These are phyloP conservation scores for Sus scrofa DNA, from an alignment of 2,113 vertebrate species.

Conservation along the genomic window T2T-Sscrofa CM000825.6:60730501-60731000, in stretches of 20 bases:
- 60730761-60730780: too few species aligned
- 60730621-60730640: not conserved
- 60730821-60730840: accelerated
- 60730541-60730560: not conserved
- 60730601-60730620: not conserved
- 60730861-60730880: not conserved
- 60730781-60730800: not conserved
- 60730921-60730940: not conserved
- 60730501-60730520: not conserved
- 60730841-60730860: not conserved
- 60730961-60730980: not conserved
- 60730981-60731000: not conserved
- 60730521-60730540: constrained; percentile 33
- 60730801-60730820: not conserved
- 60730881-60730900: not conserved
- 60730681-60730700: not conserved
- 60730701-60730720: not conserved
- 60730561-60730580: not conserved
- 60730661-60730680: not conserved
- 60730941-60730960: not conserved
- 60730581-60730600: not conserved
- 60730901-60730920: not conserved
- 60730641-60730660: not conserved
- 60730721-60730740: too few species aligned
- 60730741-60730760: not conserved